phyloP scores from a whole-genome alignment of 2,113 vertebrate genomes.

The Ceyx melanurus region DNA sequence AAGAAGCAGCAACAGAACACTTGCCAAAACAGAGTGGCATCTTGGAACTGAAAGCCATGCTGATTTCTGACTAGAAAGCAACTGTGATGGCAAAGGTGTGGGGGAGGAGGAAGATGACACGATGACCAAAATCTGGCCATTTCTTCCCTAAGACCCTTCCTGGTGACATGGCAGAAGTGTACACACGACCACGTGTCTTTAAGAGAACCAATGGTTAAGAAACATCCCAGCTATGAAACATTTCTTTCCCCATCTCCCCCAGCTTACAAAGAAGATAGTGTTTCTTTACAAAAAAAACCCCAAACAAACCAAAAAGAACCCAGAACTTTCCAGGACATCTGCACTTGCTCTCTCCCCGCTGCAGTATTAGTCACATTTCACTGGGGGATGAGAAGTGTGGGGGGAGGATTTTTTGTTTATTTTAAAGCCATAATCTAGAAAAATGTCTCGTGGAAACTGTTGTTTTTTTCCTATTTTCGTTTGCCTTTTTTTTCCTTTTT shows the following conservation, averaged over 20 bases:
- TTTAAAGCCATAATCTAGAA: slow-evolving; percentile 79
- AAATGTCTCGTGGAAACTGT: slow-evolving; percentile 48
- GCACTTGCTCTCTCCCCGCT: neutral
- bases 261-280: neutral
- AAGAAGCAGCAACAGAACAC: slow-evolving; percentile 22
- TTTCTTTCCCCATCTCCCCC: slow-evolving; percentile 7
- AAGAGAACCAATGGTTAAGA: neutral
- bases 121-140: neutral
- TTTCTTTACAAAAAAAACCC: slow-evolving; percentile 21
- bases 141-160: neutral
- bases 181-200: neutral
- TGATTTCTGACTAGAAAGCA: slow-evolving; percentile 12
- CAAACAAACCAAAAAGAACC: neutral
- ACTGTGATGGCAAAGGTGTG: neutral
- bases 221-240: neutral
- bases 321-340: slow-evolving; percentile 21
- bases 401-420: slow-evolving; percentile 7
- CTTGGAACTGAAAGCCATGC: slow-evolving; percentile 44
- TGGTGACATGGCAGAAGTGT: neutral
- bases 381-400: neutral
- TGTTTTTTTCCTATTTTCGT: slow-evolving; percentile 28
- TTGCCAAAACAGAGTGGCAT: neutral
- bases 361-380: neutral
- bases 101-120: neutral
- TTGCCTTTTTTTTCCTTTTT: slow-evolving; percentile 1